These are phyloP conservation scores for Chironomus striatipennis DNA, from an alignment of 1,140 invertebrate genomes.

Conservation along the genomic window DNA sequence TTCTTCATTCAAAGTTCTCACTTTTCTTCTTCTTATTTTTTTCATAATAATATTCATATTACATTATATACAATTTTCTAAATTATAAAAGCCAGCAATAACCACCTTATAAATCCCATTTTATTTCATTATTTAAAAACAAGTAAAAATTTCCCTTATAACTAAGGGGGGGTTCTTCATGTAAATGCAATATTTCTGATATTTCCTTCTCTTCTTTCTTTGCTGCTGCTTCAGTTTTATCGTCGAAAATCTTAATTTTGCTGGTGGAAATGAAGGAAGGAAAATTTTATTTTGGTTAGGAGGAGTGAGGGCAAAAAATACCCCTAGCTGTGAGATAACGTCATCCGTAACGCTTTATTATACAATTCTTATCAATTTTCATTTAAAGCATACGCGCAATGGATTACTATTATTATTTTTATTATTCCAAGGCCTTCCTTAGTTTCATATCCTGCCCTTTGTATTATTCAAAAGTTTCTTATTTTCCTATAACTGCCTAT, in stretches of 20 bases:
- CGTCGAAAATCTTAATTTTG: background rate
- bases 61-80: too few species aligned
- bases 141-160: background rate
- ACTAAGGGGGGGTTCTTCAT: background rate
- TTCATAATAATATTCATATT: too few species aligned
- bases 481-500: too few species aligned
- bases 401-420: too few species aligned
- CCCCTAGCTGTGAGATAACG: constrained; percentile 21
- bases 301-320: background rate
- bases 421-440: background rate
- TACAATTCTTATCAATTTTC: constrained; percentile 23
- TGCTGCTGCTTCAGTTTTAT: background rate
- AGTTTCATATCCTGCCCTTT: background rate
- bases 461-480: too few species aligned
- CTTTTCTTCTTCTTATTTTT: too few species aligned
- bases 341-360: constrained; percentile 13
- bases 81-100: constrained; percentile 1
- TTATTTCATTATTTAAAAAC: background rate
- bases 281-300: too few species aligned
- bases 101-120: constrained; percentile 24
- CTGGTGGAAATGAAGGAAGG: background rate
- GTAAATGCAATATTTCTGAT: too few species aligned
- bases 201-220: background rate
- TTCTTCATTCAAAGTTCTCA: too few species aligned
- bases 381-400: constrained; percentile 7